Base-by-base conservation (phyloP, 2,113 vertebrate species). In the Centrocercus urophasianus region DNA sequence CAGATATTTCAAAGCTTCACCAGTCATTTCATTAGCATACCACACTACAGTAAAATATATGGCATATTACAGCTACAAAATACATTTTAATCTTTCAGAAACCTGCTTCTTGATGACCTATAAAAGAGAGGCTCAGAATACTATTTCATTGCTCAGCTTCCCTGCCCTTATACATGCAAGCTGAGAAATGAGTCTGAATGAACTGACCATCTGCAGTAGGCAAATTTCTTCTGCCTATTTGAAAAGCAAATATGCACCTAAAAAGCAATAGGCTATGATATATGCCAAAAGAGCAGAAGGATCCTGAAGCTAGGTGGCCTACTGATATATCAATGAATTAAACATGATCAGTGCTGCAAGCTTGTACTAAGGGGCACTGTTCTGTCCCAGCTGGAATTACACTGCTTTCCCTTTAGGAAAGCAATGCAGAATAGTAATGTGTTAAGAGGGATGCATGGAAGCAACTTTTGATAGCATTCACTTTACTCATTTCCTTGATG, bases 41-140 rank as follows among this genome's bases (percentile, higher is more conserved):
- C 70, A 89, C 59, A 92, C 14, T 45, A 47, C 30, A 43, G 56
- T 78, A 86, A 70, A 74, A 90, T 69, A 54, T 2, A 63, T 1
- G 3, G 34, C 15, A 72, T 42, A 88, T 10, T 66, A 34, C 61
- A 90, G 81, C 64, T 65, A 61, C 54, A 93, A 92, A 95, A 80
- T 36, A 63, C 40, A 28, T 65, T 76, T 73, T 94, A 65, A 93
- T 90, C 69, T 79, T 78, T 85, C 61, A 25, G 73, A 84, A 96
- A 86, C 30, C 34, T 88, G 83, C 30, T 60, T 91, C 22, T 61
- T 93, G 79, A 93, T 65, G 72, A 93, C 18, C 34, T 52, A 78
- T 84, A 81, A 86, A 88, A 77, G 13, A 88, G 34, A 77, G 48
- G 30, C 74, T 88, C 56, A 61, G 59, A 73, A 63, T 19, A 48